These are phyloP conservation scores for Aphaenogaster floridana DNA, from an alignment of 1,140 invertebrate genomes.

Conservation along the genomic window DNA sequence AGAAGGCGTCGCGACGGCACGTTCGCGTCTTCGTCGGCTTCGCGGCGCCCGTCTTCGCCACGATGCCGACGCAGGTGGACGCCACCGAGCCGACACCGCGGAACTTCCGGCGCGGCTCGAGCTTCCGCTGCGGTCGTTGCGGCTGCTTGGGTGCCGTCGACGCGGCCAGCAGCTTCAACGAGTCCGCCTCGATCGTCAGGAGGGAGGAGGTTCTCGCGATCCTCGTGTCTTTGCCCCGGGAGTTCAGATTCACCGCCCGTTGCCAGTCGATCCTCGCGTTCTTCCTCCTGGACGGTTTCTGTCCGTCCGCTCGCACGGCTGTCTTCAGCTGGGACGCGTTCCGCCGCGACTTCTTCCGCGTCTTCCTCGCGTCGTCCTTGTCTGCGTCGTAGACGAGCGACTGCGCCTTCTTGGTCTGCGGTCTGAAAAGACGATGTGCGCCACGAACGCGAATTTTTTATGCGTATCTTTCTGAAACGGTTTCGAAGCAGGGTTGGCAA, in stretches of 20 bases:
- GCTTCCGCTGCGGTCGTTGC: constrained; percentile 75
- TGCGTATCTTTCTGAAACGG: neutral
- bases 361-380: neutral
- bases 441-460: constrained; percentile 19
- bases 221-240: constrained; percentile 51
- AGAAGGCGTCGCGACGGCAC: constrained; percentile 46
- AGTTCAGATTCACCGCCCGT: constrained; percentile 70
- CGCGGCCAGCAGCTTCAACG: constrained; percentile 69
- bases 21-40: constrained; percentile 71
- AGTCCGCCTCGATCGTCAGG: constrained; percentile 69
- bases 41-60: neutral
- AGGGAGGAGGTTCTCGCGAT: constrained; percentile 23
- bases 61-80: constrained; percentile 3
- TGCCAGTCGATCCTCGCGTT: constrained; percentile 84
- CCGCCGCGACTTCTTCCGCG: constrained; percentile 22
- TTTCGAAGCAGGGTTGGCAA: too few relatives aligned
- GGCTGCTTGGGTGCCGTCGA: constrained; percentile 12
- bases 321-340: constrained; percentile 13
- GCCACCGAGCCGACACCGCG: neutral
- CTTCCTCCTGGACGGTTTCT: constrained; percentile 87
- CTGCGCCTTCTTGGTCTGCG: constrained; percentile 88
- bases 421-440: constrained; percentile 77
- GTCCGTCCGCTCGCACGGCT: constrained; percentile 71
- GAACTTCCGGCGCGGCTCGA: constrained; percentile 76
- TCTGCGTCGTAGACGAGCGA: constrained; percentile 83